Conservation (phyloP, 2,113 vertebrate genomes). For the Acanthochromis polyacanthus region DNA sequence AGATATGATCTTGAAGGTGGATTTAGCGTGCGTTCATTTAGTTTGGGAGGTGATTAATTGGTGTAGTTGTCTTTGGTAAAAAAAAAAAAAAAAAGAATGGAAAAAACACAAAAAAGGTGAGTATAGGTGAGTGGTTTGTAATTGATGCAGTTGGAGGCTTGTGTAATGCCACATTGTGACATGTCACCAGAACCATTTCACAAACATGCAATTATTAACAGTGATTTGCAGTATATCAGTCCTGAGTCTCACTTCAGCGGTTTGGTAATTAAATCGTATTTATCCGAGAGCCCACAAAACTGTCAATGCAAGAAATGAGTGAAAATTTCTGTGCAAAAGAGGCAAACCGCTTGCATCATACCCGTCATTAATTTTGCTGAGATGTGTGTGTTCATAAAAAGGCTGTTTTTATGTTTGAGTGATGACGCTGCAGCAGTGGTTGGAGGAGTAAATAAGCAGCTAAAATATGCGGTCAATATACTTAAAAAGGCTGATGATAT, state of each 20-base stretch:
- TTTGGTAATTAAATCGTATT: constrained; percentile 49
- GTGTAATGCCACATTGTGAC: constrained; percentile 28
- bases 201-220: constrained; percentile 61
- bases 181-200: constrained; percentile 53
- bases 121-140: constrained; percentile 29
- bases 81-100: not conserved
- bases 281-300: constrained; percentile 46
- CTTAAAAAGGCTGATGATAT: constrained; percentile 49
- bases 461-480: constrained; percentile 42
- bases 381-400: constrained; percentile 27
- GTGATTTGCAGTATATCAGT: constrained; percentile 44
- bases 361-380: constrained; percentile 51
- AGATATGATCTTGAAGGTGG: not conserved
- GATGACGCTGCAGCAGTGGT: constrained; percentile 22
- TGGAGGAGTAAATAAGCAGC: constrained; percentile 56
- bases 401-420: constrained; percentile 51
- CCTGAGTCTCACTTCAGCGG: constrained; percentile 42
- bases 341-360: constrained; percentile 62
- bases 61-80: constrained; percentile 1
- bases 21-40: constrained; percentile 29
- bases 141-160: constrained; percentile 43
- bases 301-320: constrained; percentile 48
- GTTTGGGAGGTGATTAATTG: constrained; percentile 39
- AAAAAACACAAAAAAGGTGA: too few species aligned
- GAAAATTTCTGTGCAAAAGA: constrained; percentile 49